Conservation (phyloP, 2,113 vertebrate species). For the Ariopsis seemanni region DNA sequence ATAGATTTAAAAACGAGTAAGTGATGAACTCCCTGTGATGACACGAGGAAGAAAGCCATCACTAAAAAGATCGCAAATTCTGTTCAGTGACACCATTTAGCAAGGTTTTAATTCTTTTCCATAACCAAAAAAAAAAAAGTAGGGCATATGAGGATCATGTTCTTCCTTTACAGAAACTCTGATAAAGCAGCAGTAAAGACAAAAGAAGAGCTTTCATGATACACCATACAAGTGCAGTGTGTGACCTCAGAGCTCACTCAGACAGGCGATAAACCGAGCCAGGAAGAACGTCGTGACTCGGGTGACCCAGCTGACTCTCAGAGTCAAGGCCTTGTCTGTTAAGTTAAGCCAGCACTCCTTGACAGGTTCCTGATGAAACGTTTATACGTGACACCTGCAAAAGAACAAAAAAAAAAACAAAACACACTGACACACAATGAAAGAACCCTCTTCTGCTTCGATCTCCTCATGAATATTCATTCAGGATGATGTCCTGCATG, state of each 20-base stretch:
- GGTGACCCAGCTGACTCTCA: conserved; percentile 22
- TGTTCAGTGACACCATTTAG: background rate
- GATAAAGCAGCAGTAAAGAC: conserved; percentile 4
- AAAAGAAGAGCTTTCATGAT: conserved; percentile 15
- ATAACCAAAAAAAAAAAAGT: background rate
- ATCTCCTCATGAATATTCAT: background rate
- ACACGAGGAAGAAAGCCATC: background rate
- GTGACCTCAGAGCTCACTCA: conserved; percentile 33
- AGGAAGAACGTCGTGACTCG: conserved; percentile 25
- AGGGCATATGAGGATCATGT: background rate
- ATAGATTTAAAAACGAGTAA: background rate
- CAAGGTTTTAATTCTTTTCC: background rate
- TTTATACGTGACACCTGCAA: conserved; percentile 10
- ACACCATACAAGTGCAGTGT: conserved; percentile 31
- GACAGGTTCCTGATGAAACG: conserved; percentile 20
- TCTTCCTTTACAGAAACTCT: background rate
- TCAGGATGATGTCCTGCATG: background rate
- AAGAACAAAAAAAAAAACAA: background rate
- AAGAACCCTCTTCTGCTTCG: background rate
- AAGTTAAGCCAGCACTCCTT: background rate
- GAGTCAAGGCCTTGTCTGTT: conserved; percentile 41
- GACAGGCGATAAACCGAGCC: conserved; percentile 38
- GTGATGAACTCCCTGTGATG: background rate
- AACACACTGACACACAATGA: background rate
- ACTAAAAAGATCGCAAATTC: background rate